Percentiles rank a stretch among this genome's conserved stretches.
These are phyloP conservation scores for Lepidurus apus DNA, from an alignment of 1,140 invertebrate species.

Conservation along the genomic window DNA sequence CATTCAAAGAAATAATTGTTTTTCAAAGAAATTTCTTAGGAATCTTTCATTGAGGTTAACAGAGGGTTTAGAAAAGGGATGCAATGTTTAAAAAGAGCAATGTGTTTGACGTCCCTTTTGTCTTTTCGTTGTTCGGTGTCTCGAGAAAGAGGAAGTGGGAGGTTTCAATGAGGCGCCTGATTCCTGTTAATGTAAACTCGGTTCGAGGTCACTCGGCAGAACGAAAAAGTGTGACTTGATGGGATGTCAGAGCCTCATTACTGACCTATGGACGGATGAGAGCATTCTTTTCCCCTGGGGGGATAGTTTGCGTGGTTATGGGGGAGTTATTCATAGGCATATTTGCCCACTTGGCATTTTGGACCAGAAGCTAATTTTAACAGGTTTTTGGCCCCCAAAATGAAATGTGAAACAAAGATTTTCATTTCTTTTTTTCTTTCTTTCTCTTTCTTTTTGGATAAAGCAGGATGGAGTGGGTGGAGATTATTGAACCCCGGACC, in stretches of 20 bases:
- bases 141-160: too few species aligned
- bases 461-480: conserved; percentile 88
- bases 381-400: neutral
- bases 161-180: too few species aligned
- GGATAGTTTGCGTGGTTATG: neutral
- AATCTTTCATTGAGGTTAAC: too few species aligned
- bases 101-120: too few species aligned
- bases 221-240: neutral
- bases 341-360: neutral
- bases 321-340: neutral
- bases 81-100: too few species aligned
- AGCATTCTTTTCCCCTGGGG: neutral
- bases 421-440: neutral
- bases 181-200: too few species aligned
- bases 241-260: conserved; percentile 15
- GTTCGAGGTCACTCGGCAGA: neutral
- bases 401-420: neutral
- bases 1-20: too few species aligned
- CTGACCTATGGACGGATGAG: conserved; percentile 18
- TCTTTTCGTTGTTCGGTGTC: too few species aligned
- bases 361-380: neutral
- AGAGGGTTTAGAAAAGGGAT: too few species aligned
- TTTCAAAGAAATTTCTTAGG: too few species aligned
- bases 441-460: neutral
- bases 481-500: conserved; percentile 96